A percentile compares a stretch with the other conserved stretches of the same genome.
Evolutionary conservation across 1,140 invertebrate genomes (phyloP).

Genomic region (Zaprionus davidi): DNA sequence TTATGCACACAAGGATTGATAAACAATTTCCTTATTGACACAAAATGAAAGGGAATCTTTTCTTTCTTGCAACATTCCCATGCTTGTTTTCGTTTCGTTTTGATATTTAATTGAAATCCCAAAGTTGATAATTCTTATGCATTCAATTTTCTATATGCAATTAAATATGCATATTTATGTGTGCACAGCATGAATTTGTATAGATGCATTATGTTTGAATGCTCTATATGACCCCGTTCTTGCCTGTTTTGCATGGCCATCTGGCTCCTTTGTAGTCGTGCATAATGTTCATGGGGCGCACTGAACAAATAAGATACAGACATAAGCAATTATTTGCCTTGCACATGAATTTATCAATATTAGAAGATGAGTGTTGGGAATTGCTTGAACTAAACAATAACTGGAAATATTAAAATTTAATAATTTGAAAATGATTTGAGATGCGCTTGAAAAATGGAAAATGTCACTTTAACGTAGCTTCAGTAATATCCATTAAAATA

Average conservation of each 20-base stretch:
- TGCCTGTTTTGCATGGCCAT: slow-evolving; percentile 63
- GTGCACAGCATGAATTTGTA: slow-evolving; percentile 21
- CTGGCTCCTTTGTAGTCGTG: slow-evolving; percentile 59
- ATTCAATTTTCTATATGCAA: slow-evolving; percentile 61
- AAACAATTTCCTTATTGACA: slow-evolving; percentile 56
- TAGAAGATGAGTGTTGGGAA: slow-evolving; percentile 45
- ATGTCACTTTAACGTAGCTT: background rate
- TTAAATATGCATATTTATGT: slow-evolving; percentile 58
- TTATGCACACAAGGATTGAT: slow-evolving; percentile 24
- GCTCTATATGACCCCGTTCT: slow-evolving; percentile 29
- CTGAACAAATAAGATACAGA: slow-evolving; percentile 74
- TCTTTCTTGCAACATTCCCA: slow-evolving; percentile 9
- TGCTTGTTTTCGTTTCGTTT: slow-evolving; percentile 40
- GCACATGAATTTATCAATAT: slow-evolving; percentile 68
- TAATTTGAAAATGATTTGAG: background rate
- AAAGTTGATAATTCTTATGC: slow-evolving; percentile 71
- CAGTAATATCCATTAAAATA: background rate
- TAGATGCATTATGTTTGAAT: slow-evolving; percentile 52
- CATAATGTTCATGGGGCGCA: slow-evolving; percentile 62
- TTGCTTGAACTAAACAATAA: slow-evolving; percentile 2
- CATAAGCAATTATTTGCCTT: slow-evolving; percentile 69
- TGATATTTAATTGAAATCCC: slow-evolving; percentile 71
- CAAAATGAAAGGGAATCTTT: slow-evolving; percentile 3
- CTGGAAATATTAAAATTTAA: background rate
- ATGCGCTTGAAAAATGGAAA: too few species aligned